Base-by-base conservation (phyloP, 2,888 invertebrate genomes). In the Diarsia rubi region DNA sequence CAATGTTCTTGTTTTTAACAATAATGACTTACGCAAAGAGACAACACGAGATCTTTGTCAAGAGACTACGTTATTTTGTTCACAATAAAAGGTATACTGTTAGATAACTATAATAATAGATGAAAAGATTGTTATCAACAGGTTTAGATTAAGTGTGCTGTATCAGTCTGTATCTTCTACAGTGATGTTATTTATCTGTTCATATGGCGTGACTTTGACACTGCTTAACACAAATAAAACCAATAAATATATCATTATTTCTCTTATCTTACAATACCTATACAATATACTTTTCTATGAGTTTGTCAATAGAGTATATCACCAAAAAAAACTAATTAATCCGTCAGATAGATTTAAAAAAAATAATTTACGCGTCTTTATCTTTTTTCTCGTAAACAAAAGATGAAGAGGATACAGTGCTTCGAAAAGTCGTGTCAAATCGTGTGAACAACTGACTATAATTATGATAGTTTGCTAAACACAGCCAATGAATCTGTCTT, bases 161-260 rank as follows among this genome's bases (percentile, higher is more conserved):
- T 37, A 37, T 37, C 54, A 9, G 37, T 21, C 52, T 37, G 9
- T 31, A 27, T 21, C 0, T 60, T 21, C 31, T 31, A 49, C 31
- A 42, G 68, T 60, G 5, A 52, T 74, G 42, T 47, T 62, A 77
- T 68, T 70, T 70, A 76, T 70, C 4, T 64, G 64, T 59, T 47
- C 45, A 37, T 52, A 77, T 16, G 14, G 3, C 19, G 44, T 69
- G 49, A 57, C 31, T 4, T 37, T 47, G 24, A 24, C 9, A 24
- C 16, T 57, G 42, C 45, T 14, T n/a, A 52, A n/a, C 24, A 21
- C n/a, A 37, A 5, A 37, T 37, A n/a, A n/a, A n/a, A n/a, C n/a
- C n/a, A n/a, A n/a, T n/a, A n/a, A n/a, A n/a, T n/a, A n/a, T n/a
- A n/a, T n/a, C n/a, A n/a, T n/a, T 59, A 2, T 42, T 75, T 0